Percentiles rank a stretch among this genome's conserved stretches.
These are phyloP conservation scores for Chauna torquata DNA, from an alignment of 2,113 vertebrate species.

Conservation along the genomic window DNA sequence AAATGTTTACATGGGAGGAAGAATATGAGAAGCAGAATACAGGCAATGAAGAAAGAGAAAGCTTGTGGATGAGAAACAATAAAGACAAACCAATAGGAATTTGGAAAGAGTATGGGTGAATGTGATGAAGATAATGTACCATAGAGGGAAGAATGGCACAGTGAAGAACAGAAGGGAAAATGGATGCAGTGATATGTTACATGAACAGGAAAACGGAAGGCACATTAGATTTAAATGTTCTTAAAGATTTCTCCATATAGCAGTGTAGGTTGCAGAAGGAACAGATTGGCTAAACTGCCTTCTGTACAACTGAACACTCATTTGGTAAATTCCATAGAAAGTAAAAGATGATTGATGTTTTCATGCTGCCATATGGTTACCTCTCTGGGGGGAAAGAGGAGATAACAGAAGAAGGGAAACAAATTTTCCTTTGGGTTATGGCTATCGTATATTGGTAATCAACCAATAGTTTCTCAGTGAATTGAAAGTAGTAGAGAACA, in stretches of 20 bases:
- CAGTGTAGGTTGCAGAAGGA: neutral
- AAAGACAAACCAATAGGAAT: neutral
- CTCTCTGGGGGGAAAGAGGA: neutral
- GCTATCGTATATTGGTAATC: neutral
- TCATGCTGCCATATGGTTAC: neutral
- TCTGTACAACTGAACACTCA: neutral
- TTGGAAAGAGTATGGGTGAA: neutral
- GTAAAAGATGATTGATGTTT: neutral
- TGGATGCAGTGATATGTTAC: neutral
- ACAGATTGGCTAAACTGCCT: neutral
- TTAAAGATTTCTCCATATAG: neutral
- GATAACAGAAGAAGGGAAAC: neutral
- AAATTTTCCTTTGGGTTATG: neutral
- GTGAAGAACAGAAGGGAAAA: neutral
- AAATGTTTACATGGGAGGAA: neutral
- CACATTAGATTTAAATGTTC: neutral
- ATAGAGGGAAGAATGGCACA: neutral
- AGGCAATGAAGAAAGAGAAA: neutral
- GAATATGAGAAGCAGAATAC: fast-evolving
- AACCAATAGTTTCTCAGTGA: neutral
- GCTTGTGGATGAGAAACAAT: neutral
- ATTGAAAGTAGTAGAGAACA: neutral
- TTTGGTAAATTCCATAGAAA: neutral
- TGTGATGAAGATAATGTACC: neutral
- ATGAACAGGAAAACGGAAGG: neutral